phyloP scores from a whole-genome alignment of 2,888 invertebrate species.

The Ligdia adustata region DNA sequence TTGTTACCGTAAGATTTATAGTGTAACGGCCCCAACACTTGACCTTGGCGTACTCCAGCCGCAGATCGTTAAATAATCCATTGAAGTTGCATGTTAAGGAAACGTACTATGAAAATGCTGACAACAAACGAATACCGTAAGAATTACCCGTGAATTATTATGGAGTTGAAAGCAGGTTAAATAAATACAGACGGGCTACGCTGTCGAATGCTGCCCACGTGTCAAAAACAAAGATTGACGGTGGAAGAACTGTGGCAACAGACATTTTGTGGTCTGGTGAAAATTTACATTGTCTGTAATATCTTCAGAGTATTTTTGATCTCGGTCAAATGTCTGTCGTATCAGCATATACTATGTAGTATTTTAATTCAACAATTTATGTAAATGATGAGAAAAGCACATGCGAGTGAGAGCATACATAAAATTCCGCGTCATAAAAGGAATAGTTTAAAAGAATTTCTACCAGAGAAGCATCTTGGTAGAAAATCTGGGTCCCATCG shows the following conservation, averaged over 20 bases:
- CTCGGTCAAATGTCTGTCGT: conserved; percentile 54
- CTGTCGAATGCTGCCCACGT: conserved; percentile 57
- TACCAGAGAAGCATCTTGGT: too few relatives aligned
- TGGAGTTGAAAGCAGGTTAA: conserved; percentile 41
- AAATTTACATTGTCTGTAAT: too few relatives aligned
- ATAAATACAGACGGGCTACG: conserved; percentile 52
- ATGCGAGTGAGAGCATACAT: too few relatives aligned
- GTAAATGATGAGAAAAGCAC: too few relatives aligned
- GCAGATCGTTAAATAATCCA: conserved; percentile 35
- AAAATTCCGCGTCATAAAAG: too few relatives aligned
- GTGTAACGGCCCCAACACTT: conserved; percentile 33
- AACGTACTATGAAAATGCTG: conserved; percentile 16
- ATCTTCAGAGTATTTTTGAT: conserved; percentile 59
- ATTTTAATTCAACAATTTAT: too few relatives aligned
- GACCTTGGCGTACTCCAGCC: conserved; percentile 42
- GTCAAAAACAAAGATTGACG: conserved; percentile 52
- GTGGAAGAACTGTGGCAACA: conserved; percentile 53
- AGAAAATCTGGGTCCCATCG: too few relatives aligned
- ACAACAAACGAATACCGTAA: conserved; percentile 38
- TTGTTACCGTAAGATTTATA: conserved; percentile 21
- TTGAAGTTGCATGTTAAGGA: conserved; percentile 39
- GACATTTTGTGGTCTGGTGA: too few relatives aligned
- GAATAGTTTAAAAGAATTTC: too few relatives aligned
- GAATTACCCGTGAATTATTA: conserved; percentile 34
- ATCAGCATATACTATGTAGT: too few relatives aligned